Evolutionary conservation across 2,888 invertebrate genomes (phyloP).

Genomic region (Rosalia funebris): DNA sequence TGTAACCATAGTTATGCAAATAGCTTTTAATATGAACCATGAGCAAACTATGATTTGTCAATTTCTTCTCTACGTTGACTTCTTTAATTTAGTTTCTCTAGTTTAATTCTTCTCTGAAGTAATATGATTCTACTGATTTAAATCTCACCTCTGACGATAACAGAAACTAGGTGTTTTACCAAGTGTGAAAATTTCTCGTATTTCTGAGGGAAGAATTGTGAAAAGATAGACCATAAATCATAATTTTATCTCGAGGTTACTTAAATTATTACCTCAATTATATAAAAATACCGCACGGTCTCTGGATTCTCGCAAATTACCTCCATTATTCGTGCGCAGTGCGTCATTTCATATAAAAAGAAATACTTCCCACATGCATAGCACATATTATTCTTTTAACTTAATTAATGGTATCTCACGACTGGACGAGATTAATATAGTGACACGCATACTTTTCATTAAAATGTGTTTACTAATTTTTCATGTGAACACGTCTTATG

Average conservation of each 20-base stretch:
- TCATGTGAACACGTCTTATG: constrained; percentile 2
- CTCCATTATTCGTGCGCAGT: constrained; percentile 23
- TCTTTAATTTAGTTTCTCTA: too few species aligned
- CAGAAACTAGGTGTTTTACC: too few species aligned
- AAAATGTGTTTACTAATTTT: constrained; percentile 15
- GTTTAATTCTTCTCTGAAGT: too few species aligned
- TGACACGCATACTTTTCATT: constrained; percentile 26
- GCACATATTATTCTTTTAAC: constrained; percentile 24
- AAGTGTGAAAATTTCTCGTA: too few species aligned
- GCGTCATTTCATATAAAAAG: constrained; percentile 23
- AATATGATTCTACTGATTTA: too few species aligned
- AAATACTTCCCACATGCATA: constrained; percentile 26
- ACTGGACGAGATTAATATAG: constrained; percentile 9
- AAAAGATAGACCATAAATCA: constrained; percentile 18
- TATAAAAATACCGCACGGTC: constrained; percentile 26
- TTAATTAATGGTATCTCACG: constrained; percentile 26
- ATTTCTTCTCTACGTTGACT: too few species aligned
- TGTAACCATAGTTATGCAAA: too few species aligned
- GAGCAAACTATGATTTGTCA: too few species aligned
- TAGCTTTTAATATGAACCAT: too few species aligned
- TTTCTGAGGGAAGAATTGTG: background rate
- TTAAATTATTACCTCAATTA: constrained; percentile 33
- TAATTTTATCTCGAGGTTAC: constrained; percentile 23
- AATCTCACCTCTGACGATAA: too few species aligned
- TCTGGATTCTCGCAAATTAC: constrained; percentile 18